Base-by-base conservation (phyloP, 2,888 invertebrate species). In the Charanyca ferruginea region DNA sequence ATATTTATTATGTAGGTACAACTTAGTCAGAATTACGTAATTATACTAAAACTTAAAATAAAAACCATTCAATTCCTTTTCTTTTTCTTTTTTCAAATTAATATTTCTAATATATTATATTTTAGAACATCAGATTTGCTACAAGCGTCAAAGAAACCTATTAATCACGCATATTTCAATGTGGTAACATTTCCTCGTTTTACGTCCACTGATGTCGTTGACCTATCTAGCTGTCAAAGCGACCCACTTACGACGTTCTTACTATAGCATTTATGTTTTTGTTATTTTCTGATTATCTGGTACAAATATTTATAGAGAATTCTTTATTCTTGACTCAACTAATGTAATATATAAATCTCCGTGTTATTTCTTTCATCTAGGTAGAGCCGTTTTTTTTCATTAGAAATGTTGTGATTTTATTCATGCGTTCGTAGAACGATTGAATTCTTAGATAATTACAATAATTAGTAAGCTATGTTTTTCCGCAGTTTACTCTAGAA, bases 171-270 rank as follows among this genome's bases (percentile, higher is more conserved):
- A 55, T 73, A 45, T 77, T 65, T 42, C 7, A 68, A 67, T 67
- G 67, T 67, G 69, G 66, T 61, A 69, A 68, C 61, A 65, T 73
- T 61, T 62, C 64, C 61, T 68, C 55, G 63, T 73, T 78, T 76
- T 32, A 69, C 68, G 71, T 55, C 58, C 22, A 38, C 38, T 9
- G 59, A 67, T 66, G 81, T 82, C 83, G 59, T 80, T 82, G 83
- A 82, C 79, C 83, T 65, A 73, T 76, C 77, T 77, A 52, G 62
- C 74, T 77, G 78, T 66, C 77, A 69, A 28, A 52, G 32, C 72
- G 63, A 13, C 54, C 63, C 64, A 76, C 65, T 58, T 74, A 44
- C 20, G 62, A 22, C 35, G 7, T 22, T 51, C 68, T 52, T 44
- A 60, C 70, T 61, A 52, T 25, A 68, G 6, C 55, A 42, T 48